Evolutionary conservation across 2,888 invertebrate genomes (phyloP).

Genomic region (Camptogramma bilineatum): DNA sequence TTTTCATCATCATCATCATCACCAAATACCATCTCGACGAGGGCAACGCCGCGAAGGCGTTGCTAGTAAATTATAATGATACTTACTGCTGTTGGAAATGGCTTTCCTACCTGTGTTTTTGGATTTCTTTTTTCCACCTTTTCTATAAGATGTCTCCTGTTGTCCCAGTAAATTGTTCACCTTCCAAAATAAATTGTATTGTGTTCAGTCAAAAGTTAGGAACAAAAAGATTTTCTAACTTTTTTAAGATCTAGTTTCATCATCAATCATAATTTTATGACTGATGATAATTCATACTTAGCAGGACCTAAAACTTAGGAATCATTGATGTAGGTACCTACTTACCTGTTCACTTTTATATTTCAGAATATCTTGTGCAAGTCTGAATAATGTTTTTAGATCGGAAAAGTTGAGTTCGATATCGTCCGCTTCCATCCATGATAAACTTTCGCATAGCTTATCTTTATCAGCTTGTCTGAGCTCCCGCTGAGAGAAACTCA

Average conservation of each 20-base stretch:
- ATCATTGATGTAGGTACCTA: conserved; percentile 6
- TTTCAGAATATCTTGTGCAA: conserved; percentile 88
- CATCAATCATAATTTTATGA: too few species aligned
- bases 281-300: too few species aligned
- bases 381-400: conserved; percentile 83
- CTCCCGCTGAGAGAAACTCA: conserved; percentile 82
- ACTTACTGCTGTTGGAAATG: too few species aligned
- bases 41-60: too few species aligned
- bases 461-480: conserved; percentile 87
- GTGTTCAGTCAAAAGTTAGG: background rate
- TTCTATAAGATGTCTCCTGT: conserved; percentile 62
- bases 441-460: conserved; percentile 86
- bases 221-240: background rate
- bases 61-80: too few species aligned
- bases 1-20: too few species aligned
- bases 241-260: background rate
- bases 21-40: too few species aligned
- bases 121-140: conserved; percentile 61
- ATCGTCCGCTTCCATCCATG: conserved; percentile 86
- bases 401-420: conserved; percentile 84
- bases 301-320: too few species aligned
- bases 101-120: conserved; percentile 55
- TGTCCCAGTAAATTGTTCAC: conserved; percentile 72
- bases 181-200: conserved; percentile 46
- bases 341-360: conserved; percentile 89